These are phyloP conservation scores for Chauna torquata DNA, from an alignment of 2,113 vertebrate species.

Conservation along the genomic window DNA sequence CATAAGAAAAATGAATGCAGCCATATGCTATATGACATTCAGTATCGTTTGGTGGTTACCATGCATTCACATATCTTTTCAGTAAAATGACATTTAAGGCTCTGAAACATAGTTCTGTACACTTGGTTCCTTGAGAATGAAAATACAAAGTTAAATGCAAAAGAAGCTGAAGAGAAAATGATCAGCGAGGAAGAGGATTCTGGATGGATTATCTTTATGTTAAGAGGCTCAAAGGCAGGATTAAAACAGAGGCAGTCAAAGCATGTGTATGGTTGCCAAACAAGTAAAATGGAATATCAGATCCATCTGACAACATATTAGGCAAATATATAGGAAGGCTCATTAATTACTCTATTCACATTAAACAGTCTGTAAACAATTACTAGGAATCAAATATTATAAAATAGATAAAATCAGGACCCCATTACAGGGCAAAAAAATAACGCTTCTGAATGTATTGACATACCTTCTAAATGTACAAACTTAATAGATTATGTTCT, in stretches of 20 bases:
- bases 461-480: neutral
- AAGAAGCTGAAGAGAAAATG: neutral
- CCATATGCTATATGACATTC: neutral
- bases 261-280: neutral
- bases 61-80: neutral
- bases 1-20: neutral
- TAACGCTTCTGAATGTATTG: neutral
- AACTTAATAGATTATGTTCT: neutral
- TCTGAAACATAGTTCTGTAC: neutral
- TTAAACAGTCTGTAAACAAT: neutral
- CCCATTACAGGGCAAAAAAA: neutral
- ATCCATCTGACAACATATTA: neutral
- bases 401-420: neutral
- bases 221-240: conserved; percentile 16
- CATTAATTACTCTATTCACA: neutral
- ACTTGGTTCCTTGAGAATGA: neutral
- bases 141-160: neutral
- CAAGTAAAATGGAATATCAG: neutral
- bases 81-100: neutral
- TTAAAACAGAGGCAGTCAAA: neutral
- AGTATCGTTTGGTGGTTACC: neutral
- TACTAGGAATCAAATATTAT: neutral
- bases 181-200: neutral
- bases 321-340: neutral
- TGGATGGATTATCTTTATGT: neutral